Base-by-base conservation (phyloP, 2,797 vertebrate species). In the Centroberyx gerrardi region DNA sequence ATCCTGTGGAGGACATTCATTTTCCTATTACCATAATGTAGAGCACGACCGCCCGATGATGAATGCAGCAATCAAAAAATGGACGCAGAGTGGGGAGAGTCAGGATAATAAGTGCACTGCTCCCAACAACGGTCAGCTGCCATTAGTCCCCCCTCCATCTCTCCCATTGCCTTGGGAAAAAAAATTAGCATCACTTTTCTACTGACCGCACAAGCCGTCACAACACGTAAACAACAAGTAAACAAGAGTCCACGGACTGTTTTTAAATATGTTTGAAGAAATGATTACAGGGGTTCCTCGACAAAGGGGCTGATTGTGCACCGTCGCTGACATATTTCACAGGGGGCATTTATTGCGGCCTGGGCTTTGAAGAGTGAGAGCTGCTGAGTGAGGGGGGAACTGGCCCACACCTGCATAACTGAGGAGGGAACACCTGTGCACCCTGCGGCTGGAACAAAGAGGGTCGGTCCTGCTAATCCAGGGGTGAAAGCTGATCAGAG, bases 11-110 rank as follows among this genome's bases (percentile, higher is more conserved):
- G 91, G 93, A 91, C 92, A 93, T 92, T 93, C 90, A 93, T 95
- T 95, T 93, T 93, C 91, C 88, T 93, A 95, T 95, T 94, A 94
- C 89, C 92, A 90, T 93, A 94, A 94, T 92, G 91, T 89, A 90
- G 90, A 91, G 91, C 91, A 88, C 84, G 80, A 81, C 88, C 81
- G 74, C 76, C 79, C 78, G 72, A 90, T 95, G 93, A 95, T 94
- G 79, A 94, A 95, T 93, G 93, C 93, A 81, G 92, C 91, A 95
- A 95, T 95, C 94, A 93, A 91, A 93, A 90, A 91, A 91, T 82
- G 90, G 90, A 92, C 83, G 86, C 90, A 90, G 91, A 94, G 89
- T 89, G 90, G 86, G 89, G 81, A 87, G 91, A 89, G 90, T 74
- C 74, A 51, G 82, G 84, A 84, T 92, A 93, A 92, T 92, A 93